phyloP scores from a whole-genome alignment of 2,113 vertebrate genomes.

The Lepus timidus region DNA sequence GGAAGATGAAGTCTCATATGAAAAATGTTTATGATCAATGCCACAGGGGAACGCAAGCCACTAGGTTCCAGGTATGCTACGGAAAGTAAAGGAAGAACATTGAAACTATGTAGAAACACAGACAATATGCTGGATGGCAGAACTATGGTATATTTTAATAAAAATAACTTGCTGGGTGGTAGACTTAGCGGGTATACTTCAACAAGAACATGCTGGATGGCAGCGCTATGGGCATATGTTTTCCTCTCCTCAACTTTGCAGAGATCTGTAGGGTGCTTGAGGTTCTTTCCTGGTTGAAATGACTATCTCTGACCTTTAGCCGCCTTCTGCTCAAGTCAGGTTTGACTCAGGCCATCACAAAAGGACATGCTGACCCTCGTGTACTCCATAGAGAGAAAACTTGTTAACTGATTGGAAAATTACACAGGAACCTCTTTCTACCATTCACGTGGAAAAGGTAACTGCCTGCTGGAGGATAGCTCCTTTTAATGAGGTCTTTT shows the following conservation, averaged over 20 bases:
- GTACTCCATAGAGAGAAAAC: not conserved
- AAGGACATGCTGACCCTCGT: not conserved
- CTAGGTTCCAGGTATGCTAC: not conserved
- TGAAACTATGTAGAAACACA: not conserved
- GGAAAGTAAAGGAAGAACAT: not conserved
- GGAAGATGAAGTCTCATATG: not conserved
- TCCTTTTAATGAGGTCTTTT: not conserved
- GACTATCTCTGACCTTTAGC: not conserved
- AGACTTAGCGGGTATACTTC: too few species aligned
- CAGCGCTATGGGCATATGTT: not conserved
- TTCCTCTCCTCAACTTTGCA: not conserved
- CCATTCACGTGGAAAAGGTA: not conserved
- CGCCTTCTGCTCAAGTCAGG: not conserved
- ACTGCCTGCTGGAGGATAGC: not conserved
- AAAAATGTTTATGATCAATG: not conserved
- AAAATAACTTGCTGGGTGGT: too few species aligned
- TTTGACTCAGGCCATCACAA: conserved; percentile 1
- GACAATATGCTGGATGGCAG: not conserved
- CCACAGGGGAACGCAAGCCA: not conserved
- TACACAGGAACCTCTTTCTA: not conserved
- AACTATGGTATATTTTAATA: not conserved
- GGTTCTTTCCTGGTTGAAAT: conserved; percentile 7
- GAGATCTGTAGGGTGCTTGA: not conserved
- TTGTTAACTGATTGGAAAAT: conserved; percentile 36
- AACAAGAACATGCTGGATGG: not conserved